Base-by-base conservation (phyloP, 2,113 vertebrate species). In the Podiceps cristatus region DNA sequence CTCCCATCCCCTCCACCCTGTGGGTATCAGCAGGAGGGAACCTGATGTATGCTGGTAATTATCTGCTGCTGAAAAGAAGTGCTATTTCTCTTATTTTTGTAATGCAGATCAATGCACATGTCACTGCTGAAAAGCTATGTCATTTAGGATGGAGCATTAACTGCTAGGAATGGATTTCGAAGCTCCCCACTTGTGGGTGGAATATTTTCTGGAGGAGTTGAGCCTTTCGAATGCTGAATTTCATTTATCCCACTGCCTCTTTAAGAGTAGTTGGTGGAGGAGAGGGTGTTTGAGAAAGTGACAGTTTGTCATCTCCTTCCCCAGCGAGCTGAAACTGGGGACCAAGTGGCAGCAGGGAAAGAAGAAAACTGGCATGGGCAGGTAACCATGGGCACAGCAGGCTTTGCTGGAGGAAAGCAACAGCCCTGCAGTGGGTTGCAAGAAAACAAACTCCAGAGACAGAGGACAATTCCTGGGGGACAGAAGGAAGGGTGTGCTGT, bases 91-190 rank as follows among this genome's bases (percentile, higher is more conserved):
- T 94, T 96, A 96, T 97, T 94, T 97, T 97, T 97, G 94, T 86
- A 97, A 81, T 94, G 83, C 59, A 95, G 71, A 92, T 91, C 90
- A 84, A 94, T 91, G 93, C 56, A 90, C 78, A 91, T 79, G 91
- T 97, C 80, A 95, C 58, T 75, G 91, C 47, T 94, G 96, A 94
- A 90, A 96, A 96, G 59, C 86, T 96, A 45, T 97, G 97, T 96
- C 96, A 96, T 96, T 97, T 97, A 97, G 89, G 96, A 96, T 90
- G 87, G 93, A 96, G 97, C 97, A 97, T 97, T 97, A 97, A 97
- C 97, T 86, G 91, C 93, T 67, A 93, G 67, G 81, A 94, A 95
- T 75, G 95, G 85, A 96, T 87, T 92, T 33, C 93, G 95, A 96
- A 92, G 64, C 89, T 97, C 92, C 60, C 72, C 78, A 86, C 81